Conservation (phyloP, 2,888 invertebrate species). For the Desoria tigrina region DNA sequence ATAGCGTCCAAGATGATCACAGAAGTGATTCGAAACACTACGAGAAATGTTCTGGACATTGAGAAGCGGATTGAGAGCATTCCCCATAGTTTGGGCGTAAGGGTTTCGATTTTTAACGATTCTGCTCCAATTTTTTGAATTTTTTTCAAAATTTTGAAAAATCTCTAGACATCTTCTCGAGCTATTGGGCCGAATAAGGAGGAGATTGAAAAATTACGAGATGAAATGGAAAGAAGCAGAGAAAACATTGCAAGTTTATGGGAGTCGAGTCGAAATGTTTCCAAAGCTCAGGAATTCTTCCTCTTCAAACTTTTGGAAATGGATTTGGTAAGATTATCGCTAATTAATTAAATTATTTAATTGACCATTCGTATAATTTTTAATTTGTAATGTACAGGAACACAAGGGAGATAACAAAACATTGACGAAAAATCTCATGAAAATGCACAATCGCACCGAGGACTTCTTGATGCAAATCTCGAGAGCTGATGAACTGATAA, state of each 20-base stretch:
- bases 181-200: background rate
- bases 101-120: no score
- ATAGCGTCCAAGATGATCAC: conserved; percentile 39
- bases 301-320: conserved; percentile 41
- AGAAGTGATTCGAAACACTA: conserved; percentile 38
- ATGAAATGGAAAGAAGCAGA: background rate
- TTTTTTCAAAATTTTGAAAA: background rate
- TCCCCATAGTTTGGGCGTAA: background rate
- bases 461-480: conserved; percentile 35
- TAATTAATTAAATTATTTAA: no score
- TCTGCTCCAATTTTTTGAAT: no score
- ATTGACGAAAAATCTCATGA: conserved; percentile 33
- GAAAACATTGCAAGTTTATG: conserved; percentile 1
- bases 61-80: background rate
- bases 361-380: background rate
- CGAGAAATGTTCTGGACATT: conserved; percentile 22
- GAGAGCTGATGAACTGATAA: conserved; percentile 38
- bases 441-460: conserved; percentile 36
- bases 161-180: background rate
- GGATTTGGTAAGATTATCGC: conserved; percentile 43
- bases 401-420: conserved; percentile 43
- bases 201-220: background rate
- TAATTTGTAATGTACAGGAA: conserved; percentile 24
- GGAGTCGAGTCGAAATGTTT: conserved; percentile 33
- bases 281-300: conserved; percentile 42